Evolutionary conservation across 1,140 invertebrate species (phyloP).

Genomic region (Ceratina japonica): DNA sequence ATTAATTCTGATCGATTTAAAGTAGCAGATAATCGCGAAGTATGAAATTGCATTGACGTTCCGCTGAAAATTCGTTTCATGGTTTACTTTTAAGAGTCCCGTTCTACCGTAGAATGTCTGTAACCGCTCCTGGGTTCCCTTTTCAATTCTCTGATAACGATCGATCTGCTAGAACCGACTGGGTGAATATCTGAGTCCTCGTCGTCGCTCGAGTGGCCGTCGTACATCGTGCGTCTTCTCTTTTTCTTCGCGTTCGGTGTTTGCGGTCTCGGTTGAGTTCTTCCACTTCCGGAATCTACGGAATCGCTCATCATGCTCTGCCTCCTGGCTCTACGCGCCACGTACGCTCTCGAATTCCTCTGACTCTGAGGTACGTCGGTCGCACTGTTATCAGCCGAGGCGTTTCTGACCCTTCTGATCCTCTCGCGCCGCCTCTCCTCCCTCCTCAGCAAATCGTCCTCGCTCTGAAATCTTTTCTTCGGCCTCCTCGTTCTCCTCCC

Average conservation of each 20-base stretch:
- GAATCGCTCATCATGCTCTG: slow-evolving; percentile 42
- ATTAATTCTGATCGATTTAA: neutral
- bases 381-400: slow-evolving; percentile 35
- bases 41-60: slow-evolving; percentile 13
- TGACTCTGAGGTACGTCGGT: neutral
- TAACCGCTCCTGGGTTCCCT: slow-evolving; percentile 67
- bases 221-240: slow-evolving; percentile 43
- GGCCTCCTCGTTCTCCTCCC: slow-evolving; percentile 60
- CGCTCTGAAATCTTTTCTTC: slow-evolving; percentile 70
- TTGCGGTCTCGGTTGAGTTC: slow-evolving; percentile 57
- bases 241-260: slow-evolving; percentile 66
- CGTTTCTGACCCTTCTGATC: slow-evolving; percentile 46
- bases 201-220: slow-evolving; percentile 73
- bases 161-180: slow-evolving; percentile 33
- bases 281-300: slow-evolving; percentile 53
- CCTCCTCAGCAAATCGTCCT: slow-evolving; percentile 71
- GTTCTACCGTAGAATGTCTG: slow-evolving; percentile 42
- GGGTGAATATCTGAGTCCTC: slow-evolving; percentile 73
- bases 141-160: slow-evolving; percentile 64
- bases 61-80: slow-evolving; percentile 8
- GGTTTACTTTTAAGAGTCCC: slow-evolving; percentile 36
- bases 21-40: neutral
- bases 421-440: slow-evolving; percentile 66
- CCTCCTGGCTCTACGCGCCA: slow-evolving; percentile 14
- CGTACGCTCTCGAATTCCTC: slow-evolving; percentile 10